Evolutionary conservation across 1,140 invertebrate genomes (phyloP).

Genomic region (Philopotamus ludificatus): DNA sequence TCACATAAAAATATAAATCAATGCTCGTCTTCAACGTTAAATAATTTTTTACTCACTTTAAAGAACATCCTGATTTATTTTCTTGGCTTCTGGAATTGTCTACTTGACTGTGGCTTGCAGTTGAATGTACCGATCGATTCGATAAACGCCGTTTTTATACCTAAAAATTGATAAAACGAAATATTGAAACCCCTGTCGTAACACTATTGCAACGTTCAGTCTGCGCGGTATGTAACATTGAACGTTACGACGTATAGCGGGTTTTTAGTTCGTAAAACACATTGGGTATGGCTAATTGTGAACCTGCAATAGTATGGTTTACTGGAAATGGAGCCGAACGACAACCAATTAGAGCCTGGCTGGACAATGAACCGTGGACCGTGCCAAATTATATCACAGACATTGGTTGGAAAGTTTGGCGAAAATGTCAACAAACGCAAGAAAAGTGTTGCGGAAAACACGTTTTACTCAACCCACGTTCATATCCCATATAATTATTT

Average conservation of each 20-base stretch:
- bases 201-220: background rate
- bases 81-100: background rate
- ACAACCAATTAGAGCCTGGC: background rate
- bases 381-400: background rate
- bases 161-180: conserved; percentile 9
- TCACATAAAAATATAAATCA: background rate
- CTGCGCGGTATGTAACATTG: conserved; percentile 21
- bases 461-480: no score
- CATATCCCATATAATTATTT: no score
- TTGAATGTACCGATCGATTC: conserved; percentile 11
- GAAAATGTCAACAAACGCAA: no score
- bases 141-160: conserved; percentile 11
- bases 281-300: background rate
- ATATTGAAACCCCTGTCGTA: background rate
- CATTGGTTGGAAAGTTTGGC: no score
- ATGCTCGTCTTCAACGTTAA: background rate
- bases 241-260: background rate
- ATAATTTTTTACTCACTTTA: conserved; percentile 8
- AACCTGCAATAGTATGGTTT: background rate
- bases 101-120: background rate
- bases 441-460: no score
- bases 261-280: background rate
- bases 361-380: background rate
- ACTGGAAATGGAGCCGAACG: background rate
- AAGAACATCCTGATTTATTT: conserved; percentile 12